A percentile compares a stretch with the other conserved stretches of the same genome.
phyloP scores from a whole-genome alignment of 2,888 invertebrate species.

The Drosophila pseudotalamancana region DNA sequence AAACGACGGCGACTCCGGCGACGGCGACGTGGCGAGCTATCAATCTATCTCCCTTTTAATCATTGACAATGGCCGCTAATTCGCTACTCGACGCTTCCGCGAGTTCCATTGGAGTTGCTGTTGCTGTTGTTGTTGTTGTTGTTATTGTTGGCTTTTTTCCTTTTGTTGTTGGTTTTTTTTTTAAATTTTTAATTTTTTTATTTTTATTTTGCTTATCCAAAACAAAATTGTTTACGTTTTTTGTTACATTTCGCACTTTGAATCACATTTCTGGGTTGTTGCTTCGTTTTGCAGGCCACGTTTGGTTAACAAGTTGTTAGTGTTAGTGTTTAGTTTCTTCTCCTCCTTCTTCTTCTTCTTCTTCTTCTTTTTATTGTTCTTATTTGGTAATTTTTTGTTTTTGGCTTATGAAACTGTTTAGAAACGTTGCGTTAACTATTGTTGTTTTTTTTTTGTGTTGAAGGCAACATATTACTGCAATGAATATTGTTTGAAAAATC shows the following conservation, averaged over 20 bases:
- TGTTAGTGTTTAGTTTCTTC: not conserved
- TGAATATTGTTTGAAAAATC: slow-evolving; percentile 2
- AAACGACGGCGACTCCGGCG: slow-evolving; percentile 47
- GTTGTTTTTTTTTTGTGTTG: slow-evolving; percentile 48
- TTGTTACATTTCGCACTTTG: slow-evolving; percentile 72
- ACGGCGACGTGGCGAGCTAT: slow-evolving; percentile 42
- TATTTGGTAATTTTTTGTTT: slow-evolving; percentile 18
- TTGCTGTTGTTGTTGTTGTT: slow-evolving; percentile 10
- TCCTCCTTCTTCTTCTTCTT: slow-evolving; percentile 5
- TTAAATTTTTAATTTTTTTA: slow-evolving; percentile 11
- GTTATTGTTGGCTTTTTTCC: slow-evolving; percentile 14
- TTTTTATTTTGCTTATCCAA: slow-evolving; percentile 37
- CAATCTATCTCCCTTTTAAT: slow-evolving; percentile 55
- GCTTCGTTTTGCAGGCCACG: slow-evolving; percentile 70
- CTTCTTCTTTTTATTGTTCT: slow-evolving; percentile 13
- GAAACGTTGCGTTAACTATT: slow-evolving; percentile 76
- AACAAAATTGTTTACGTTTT: slow-evolving; percentile 55
- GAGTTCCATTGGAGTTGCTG: slow-evolving; percentile 61
- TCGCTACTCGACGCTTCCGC: slow-evolving; percentile 53
- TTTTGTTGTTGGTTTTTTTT: slow-evolving; percentile 5
- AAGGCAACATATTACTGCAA: slow-evolving; percentile 71
- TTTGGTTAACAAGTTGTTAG: slow-evolving; percentile 60
- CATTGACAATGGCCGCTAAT: slow-evolving; percentile 67
- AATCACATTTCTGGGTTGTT: slow-evolving; percentile 72
- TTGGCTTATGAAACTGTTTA: slow-evolving; percentile 53